Conservation (phyloP, 2,797 vertebrate genomes). For the Xyrichtys novacula region DNA sequence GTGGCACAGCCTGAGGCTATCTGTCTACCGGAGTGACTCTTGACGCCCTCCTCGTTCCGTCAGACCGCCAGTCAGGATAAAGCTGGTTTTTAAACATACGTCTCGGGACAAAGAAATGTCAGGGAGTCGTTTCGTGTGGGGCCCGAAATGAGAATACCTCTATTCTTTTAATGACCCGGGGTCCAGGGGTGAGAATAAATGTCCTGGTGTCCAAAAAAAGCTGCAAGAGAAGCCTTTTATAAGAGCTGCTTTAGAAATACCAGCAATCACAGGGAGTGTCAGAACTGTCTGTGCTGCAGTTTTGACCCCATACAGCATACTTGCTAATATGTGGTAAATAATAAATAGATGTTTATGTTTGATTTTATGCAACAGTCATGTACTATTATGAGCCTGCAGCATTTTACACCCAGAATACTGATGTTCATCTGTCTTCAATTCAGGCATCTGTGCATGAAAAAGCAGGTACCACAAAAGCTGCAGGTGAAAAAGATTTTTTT, state of each 20-base stretch:
- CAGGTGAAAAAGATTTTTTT: constrained; percentile 41
- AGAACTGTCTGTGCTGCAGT: constrained; percentile 40
- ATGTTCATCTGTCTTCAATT: constrained; percentile 69
- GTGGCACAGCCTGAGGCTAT: constrained; percentile 74
- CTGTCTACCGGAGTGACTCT: constrained; percentile 66
- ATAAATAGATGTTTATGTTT: constrained; percentile 67
- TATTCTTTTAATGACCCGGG: constrained; percentile 55
- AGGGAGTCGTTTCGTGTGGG: constrained; percentile 27
- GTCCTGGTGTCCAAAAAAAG: constrained; percentile 10
- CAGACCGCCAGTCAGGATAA: constrained; percentile 62
- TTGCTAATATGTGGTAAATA: constrained; percentile 62
- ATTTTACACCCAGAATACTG: constrained; percentile 47
- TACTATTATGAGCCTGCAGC: constrained; percentile 47
- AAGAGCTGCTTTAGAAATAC: constrained; percentile 22
- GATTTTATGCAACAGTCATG: constrained; percentile 36
- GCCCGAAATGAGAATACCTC: constrained; percentile 37
- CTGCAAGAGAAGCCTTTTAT: constrained; percentile 6
- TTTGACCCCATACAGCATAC: constrained; percentile 37
- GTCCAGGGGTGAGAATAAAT: constrained; percentile 35
- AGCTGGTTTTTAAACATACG: constrained; percentile 32
- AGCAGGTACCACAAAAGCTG: constrained; percentile 42
- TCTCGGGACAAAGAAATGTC: constrained; percentile 44
- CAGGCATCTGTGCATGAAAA: constrained; percentile 53
- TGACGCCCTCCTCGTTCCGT: constrained; percentile 59
- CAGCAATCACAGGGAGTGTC: constrained; percentile 34